These are phyloP conservation scores for Camponotus pennsylvanicus DNA, from an alignment of 1,140 invertebrate species.

Conservation along the genomic window DNA sequence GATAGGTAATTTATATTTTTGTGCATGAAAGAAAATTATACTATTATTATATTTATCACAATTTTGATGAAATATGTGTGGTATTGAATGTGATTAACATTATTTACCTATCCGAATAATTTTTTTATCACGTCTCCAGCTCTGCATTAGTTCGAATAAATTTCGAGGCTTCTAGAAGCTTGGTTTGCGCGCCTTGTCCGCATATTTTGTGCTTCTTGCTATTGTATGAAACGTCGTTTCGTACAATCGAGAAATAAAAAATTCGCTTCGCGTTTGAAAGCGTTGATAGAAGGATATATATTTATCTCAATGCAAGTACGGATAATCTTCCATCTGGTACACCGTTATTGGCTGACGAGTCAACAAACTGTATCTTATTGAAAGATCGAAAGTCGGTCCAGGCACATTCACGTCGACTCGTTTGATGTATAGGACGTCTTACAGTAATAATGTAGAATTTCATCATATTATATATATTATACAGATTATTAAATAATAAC, in stretches of 20 bases:
- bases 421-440: neutral
- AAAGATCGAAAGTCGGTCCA: constrained; percentile 47
- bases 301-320: constrained; percentile 58
- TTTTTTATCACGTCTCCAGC: neutral
- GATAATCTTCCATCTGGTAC: constrained; percentile 70
- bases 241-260: constrained; percentile 9
- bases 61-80: neutral
- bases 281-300: constrained; percentile 43
- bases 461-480: neutral
- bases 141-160: neutral
- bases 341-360: constrained; percentile 63
- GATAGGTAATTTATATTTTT: too few species aligned
- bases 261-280: constrained; percentile 29
- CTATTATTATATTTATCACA: too few species aligned
- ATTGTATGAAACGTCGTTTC: constrained; percentile 19
- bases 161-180: neutral
- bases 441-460: neutral
- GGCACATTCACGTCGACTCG: constrained; percentile 37
- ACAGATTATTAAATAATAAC: neutral
- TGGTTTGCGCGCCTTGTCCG: neutral
- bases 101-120: too few species aligned
- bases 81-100: neutral
- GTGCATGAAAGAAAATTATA: too few species aligned
- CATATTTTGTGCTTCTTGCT: neutral
- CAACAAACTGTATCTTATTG: constrained; percentile 44